A percentile compares a stretch with the other conserved stretches of the same genome.
phyloP scores from a whole-genome alignment of 2,113 vertebrate species.

The Pardalotus punctatus region DNA sequence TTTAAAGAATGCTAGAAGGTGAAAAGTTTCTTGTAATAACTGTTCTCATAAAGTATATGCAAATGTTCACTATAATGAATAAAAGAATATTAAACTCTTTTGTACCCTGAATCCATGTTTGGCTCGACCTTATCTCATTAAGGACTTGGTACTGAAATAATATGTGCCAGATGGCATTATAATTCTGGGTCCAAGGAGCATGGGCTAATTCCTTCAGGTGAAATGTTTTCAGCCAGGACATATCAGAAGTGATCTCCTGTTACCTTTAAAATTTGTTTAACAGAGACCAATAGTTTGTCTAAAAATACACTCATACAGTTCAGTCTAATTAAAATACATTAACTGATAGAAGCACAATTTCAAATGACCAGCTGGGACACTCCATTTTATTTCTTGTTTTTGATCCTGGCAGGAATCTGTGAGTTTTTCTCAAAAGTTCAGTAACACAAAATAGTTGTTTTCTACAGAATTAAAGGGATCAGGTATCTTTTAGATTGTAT shows the following conservation, averaged over 20 bases:
- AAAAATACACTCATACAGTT: not conserved
- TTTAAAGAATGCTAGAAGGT: not conserved
- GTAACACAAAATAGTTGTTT: not conserved
- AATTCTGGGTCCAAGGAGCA: not conserved
- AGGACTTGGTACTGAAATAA: conserved; percentile 12
- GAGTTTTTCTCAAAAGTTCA: not conserved
- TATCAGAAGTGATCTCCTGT: not conserved
- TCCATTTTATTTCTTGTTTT: not conserved
- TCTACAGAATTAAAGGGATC: not conserved
- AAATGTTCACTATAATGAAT: conserved; percentile 18
- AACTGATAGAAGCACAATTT: not conserved
- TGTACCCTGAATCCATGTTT: conserved; percentile 25
- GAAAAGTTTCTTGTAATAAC: conserved; percentile 1
- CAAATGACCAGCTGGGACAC: not conserved
- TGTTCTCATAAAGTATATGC: not conserved
- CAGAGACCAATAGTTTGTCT: not conserved
- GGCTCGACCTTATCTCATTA: conserved; percentile 11
- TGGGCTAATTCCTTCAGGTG: conserved; percentile 18
- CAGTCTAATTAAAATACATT: not conserved
- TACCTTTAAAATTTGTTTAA: conserved; percentile 14
- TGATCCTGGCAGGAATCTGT: not conserved
- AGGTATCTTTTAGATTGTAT: not conserved
- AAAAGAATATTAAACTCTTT: conserved; percentile 23
- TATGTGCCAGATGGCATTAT: conserved; percentile 44
- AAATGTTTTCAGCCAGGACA: conserved; percentile 5